These are phyloP conservation scores for Piliocolobus tephrosceles DNA, from an alignment of 2,113 vertebrate species.

Conservation along the genomic window DNA sequence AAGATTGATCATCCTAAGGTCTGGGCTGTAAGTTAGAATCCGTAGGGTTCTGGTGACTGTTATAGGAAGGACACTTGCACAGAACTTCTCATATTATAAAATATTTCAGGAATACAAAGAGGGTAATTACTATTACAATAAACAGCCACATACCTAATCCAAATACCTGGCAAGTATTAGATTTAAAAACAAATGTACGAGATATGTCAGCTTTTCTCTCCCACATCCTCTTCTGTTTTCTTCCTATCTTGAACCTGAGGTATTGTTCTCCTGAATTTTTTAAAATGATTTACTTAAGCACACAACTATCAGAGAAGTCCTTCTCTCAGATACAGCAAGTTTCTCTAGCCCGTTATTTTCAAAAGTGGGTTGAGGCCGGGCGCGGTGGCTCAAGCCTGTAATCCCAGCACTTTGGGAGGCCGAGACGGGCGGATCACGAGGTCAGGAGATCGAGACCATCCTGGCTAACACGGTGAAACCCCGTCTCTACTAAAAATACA, in stretches of 20 bases:
- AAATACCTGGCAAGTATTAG: not conserved
- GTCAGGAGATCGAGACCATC: too few relatives aligned
- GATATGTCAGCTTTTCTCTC: not conserved
- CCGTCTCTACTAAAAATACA: too few relatives aligned
- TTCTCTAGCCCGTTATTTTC: not conserved
- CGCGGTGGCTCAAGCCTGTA: too few relatives aligned
- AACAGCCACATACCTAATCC: not conserved
- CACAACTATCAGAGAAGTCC: not conserved
- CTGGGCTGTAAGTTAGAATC: fast-evolving
- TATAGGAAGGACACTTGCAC: fast-evolving
- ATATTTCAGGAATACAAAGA: not conserved
- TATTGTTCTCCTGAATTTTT: not conserved
- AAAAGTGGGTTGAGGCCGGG: not conserved
- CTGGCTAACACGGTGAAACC: too few relatives aligned
- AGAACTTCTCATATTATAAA: not conserved
- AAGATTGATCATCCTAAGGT: too few relatives aligned
- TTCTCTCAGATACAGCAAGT: not conserved
- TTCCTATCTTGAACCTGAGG: not conserved
- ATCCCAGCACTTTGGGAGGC: too few relatives aligned
- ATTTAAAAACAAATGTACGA: not conserved
- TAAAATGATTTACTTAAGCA: not conserved
- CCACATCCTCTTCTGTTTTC: not conserved
- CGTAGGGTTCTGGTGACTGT: fast-evolving
- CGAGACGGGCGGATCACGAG: too few relatives aligned
- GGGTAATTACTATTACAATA: not conserved